These are phyloP conservation scores for Hipposideros larvatus DNA, from an alignment of 2,797 vertebrate species.

Conservation along the genomic window DNA sequence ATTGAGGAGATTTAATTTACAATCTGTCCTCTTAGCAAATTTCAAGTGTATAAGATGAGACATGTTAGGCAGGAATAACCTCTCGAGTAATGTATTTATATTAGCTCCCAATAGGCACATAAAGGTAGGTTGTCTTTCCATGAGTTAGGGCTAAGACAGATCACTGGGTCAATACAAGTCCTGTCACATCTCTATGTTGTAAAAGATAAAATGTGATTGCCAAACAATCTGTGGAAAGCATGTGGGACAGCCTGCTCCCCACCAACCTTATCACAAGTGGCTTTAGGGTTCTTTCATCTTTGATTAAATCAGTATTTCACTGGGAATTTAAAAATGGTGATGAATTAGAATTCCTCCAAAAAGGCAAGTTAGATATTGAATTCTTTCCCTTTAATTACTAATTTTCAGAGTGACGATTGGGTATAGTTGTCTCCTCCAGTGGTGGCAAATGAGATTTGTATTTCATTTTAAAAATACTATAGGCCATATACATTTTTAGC, in stretches of 20 bases:
- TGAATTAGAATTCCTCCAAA: neutral
- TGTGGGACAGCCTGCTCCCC: neutral
- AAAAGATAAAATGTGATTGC: neutral
- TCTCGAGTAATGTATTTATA: neutral
- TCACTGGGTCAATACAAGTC: neutral
- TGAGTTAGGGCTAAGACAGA: neutral
- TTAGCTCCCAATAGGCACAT: neutral
- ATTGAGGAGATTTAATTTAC: neutral
- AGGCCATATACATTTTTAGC: neutral
- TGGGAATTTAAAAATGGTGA: neutral
- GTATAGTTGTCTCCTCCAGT: neutral
- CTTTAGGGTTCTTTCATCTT: neutral
- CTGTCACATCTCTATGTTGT: neutral
- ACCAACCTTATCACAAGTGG: neutral
- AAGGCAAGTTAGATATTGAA: neutral
- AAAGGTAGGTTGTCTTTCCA: neutral
- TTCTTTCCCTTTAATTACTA: slow-evolving; percentile 20
- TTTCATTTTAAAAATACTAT: slow-evolving; percentile 46
- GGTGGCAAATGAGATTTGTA: neutral
- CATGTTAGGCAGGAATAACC: neutral
- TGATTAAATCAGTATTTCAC: neutral
- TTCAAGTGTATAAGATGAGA: neutral
- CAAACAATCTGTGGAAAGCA: neutral
- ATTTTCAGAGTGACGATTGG: neutral
- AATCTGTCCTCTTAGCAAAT: neutral